These are phyloP conservation scores for Sinopyrophorus schimmeli DNA, from an alignment of 2,888 invertebrate genomes.

Conservation along the genomic window DNA sequence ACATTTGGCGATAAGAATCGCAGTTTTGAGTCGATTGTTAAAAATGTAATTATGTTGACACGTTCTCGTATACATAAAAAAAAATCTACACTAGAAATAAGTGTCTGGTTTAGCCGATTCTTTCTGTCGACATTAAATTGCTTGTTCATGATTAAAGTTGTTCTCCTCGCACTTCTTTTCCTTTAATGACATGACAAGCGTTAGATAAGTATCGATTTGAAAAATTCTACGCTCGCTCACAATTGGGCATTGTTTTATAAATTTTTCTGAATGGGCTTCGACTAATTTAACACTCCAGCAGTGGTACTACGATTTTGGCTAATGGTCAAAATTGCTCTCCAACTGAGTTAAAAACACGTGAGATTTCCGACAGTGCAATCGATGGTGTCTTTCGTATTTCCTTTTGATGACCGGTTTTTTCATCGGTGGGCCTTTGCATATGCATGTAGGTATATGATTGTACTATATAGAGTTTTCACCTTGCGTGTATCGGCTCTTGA, in stretches of 20 bases:
- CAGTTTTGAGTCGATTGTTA: too few species aligned
- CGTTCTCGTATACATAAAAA: too few species aligned
- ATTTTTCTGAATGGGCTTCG: background rate
- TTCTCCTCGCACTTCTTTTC: background rate
- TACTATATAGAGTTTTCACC: constrained; percentile 46
- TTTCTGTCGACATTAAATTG: background rate
- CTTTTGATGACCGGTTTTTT: constrained; percentile 17
- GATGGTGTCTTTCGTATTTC: constrained; percentile 14
- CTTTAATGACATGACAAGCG: background rate
- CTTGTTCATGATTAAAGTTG: background rate
- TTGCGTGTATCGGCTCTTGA: constrained; percentile 54
- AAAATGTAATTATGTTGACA: too few species aligned
- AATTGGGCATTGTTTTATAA: background rate
- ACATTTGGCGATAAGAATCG: too few species aligned
- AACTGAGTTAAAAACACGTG: constrained; percentile 13
- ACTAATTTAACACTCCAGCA: constrained; percentile 11
- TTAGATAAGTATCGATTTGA: background rate
- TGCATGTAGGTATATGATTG: constrained; percentile 42
- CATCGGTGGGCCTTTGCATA: constrained; percentile 24
- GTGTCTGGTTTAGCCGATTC: too few species aligned
- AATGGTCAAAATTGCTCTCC: constrained; percentile 11
- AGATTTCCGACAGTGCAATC: constrained; percentile 19
- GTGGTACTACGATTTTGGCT: constrained; percentile 9
- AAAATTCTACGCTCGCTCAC: background rate
- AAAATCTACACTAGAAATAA: too few species aligned